Evolutionary conservation across 2,113 vertebrate genomes (phyloP), one percentile per base, ranked within the genome.

Genomic region (Atherinomorus stipes): DNA sequence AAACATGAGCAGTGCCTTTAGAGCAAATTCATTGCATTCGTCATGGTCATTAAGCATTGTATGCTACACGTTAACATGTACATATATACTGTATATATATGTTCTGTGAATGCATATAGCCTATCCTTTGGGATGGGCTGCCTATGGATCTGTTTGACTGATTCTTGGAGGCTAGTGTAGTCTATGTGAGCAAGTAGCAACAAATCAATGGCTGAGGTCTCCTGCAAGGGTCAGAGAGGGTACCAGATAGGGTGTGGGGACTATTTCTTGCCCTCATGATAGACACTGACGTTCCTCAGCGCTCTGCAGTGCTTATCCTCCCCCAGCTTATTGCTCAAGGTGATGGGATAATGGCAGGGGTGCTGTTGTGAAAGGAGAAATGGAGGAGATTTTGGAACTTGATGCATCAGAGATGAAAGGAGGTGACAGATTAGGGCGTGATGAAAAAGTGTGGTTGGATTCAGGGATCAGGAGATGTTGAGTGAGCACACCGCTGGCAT

Each of bases 151-250:
- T 80, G 87, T 87, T 87, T 83, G 85, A 87, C 73, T 71, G 61
- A 61, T 76, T 71, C 76, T 83, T n/a, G 60, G 71, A 68, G 72
- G 69, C 71, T 53, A 64, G 70, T 83, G 64, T 76, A 84, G 85
- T 85, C 70, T 63, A 72, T 80, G 73, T 87, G 84, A 88, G 78
- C 25, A 23, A 83, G 83, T 73, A 89, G 83, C 80, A 93, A 90
- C 87, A 90, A 91, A 92, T 93, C 91, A 88, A 91, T 92, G 74
- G 66, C 28, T 74, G 64, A 80, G 74, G 84, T 90, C 74, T 81
- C 71, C 80, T 76, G 45, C 76, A 75, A 83, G 84, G 85, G 88
- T 92, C 86, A 88, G 52, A 70, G 56, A 91, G 85, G 78, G 83
- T 85, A 77, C 52, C 38, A 88, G 71, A 68, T 62, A 87, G 80